Evolutionary conservation across 35 echinoderm and acorn worm species (phyloP).

Genomic region (Hemicentrotus pulcherrimus): DNA sequence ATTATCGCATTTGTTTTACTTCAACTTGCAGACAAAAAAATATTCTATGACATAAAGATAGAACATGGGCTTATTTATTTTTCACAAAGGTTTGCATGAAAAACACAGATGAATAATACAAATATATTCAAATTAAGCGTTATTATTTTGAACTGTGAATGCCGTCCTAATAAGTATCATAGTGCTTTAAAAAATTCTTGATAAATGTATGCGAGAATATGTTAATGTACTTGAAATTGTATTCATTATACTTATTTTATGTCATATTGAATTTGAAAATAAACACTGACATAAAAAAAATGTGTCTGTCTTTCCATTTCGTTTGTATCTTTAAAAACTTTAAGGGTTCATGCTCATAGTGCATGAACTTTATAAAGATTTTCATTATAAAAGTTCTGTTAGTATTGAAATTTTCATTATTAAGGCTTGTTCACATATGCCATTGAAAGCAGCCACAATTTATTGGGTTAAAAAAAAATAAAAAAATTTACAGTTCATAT

Average conservation of each 20-base stretch:
- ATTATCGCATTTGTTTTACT: background rate
- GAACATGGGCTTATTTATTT: background rate
- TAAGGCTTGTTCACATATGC: no score
- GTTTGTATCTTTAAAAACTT: background rate
- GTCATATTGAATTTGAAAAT: slow-evolving; percentile 20
- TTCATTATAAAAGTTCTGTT: no score
- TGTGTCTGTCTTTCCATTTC: background rate
- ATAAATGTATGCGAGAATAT: background rate
- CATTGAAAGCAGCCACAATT: no score
- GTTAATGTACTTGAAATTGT: background rate
- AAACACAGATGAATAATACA: background rate
- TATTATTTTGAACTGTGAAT: background rate
- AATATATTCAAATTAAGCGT: background rate
- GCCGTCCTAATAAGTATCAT: background rate
- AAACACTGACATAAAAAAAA: background rate
- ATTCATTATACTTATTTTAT: background rate
- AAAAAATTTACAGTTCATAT: no score
- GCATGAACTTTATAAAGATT: no score
- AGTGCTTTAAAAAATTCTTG: background rate
- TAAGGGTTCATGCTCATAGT: no score
- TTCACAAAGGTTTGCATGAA: background rate
- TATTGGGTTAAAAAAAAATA: no score
- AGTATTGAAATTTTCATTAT: no score
- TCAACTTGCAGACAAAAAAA: background rate
- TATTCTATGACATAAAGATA: background rate